Base-by-base conservation (phyloP, 1,140 invertebrate genomes). In the Copidosoma floridanum region DNA sequence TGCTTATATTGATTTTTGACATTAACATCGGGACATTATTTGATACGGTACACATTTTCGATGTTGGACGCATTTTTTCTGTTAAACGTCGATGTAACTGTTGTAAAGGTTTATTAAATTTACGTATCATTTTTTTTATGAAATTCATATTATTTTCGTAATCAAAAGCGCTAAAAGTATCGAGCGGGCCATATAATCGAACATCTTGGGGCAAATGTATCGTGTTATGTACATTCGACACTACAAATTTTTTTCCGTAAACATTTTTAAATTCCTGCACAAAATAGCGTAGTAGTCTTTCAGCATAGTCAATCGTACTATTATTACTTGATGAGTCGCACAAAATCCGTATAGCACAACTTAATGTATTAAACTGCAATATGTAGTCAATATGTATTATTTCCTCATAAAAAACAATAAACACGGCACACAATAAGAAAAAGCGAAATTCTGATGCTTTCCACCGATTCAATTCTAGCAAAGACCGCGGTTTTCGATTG, bases 311-410 rank as follows among this genome's bases (percentile, higher is more conserved):
- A 53, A 37, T 56, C 37, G 64, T 59, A 35, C 27, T 32, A 14
- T 43, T 24, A 43, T 29, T 61, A 57, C 59, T 29, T 12, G 6
- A 40, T 26, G 37, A 56, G 23, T 63, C 29, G 43, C 54, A 59
- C 24, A 64, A 61, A 54, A 73, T 65, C 12, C 48, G 41, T 24
- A 65, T 56, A 18, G 65, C 63, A 53, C 44, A 54, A 61, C 65
- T 54, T 38, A 61, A 48, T 43, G 41, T 20, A 11, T 47, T 47
- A 41, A 64, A 66, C 23, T 66, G 65, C 20, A 27, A 24, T 12
- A 52, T 52, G 16, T 53, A 32, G n/a, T 24, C 32, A 41, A 20
- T 18, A 16, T 57, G 38, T 27, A 67, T 24, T 32, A 62, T 55
- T 23, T 57, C 44, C 38, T 32, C 12, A 7, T 61, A 20, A n/a